phyloP scores from a whole-genome alignment of 2,888 invertebrate species.

The Myopa testacea region DNA sequence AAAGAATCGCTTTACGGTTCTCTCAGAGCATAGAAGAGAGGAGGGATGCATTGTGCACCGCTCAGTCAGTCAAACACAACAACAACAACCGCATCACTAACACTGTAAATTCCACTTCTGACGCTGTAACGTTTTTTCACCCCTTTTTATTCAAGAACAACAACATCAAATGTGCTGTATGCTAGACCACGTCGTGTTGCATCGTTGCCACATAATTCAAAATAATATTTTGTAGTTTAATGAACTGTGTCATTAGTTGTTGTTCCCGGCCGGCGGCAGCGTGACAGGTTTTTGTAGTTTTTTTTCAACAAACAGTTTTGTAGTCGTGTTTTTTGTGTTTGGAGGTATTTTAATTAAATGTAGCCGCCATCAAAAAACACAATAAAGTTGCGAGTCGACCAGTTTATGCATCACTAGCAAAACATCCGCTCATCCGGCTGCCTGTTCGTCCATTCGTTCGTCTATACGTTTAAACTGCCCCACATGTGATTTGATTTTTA shows the following conservation, averaged over 20 bases:
- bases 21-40: too few species aligned
- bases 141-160: too few species aligned
- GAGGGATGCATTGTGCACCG: too few species aligned
- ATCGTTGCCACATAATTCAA: conserved; percentile 13
- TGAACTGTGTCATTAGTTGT: conserved; percentile 9
- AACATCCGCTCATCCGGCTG: too few species aligned
- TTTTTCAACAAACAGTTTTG: not conserved
- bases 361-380: not conserved
- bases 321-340: not conserved
- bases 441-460: not conserved
- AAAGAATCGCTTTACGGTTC: too few species aligned
- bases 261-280: not conserved
- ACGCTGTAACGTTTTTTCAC: too few species aligned
- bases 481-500: conserved; percentile 17
- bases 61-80: too few species aligned
- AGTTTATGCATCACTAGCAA: not conserved
- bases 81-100: too few species aligned
- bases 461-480: not conserved
- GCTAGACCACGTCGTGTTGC: not conserved
- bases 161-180: not conserved
- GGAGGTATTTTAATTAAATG: conserved; percentile 22
- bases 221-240: conserved; percentile 27
- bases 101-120: too few species aligned
- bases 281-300: not conserved
- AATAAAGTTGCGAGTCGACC: not conserved